phyloP scores from a whole-genome alignment of 2,797 vertebrate genomes.

The Pampus argenteus region DNA sequence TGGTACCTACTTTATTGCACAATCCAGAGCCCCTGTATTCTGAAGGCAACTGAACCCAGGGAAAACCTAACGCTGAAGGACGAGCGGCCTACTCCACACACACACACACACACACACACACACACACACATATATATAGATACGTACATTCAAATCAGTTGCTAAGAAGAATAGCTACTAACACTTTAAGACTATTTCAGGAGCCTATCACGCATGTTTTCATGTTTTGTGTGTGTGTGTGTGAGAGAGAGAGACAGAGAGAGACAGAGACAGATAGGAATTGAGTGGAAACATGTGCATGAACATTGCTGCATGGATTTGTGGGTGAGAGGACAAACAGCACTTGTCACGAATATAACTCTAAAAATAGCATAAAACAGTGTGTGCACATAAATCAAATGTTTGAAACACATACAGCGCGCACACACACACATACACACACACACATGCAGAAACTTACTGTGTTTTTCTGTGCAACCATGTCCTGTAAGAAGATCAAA shows the following conservation, averaged over 20 bases:
- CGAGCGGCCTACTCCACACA: constrained; percentile 82
- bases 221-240: background rate
- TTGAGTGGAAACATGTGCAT: background rate
- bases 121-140: constrained; percentile 43
- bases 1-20: constrained; percentile 88
- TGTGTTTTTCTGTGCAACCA: constrained; percentile 95
- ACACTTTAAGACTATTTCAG: constrained; percentile 1
- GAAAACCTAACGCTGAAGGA: constrained; percentile 82
- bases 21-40: constrained; percentile 88
- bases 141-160: constrained; percentile 20
- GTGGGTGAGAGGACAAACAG: background rate
- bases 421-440: constrained; percentile 19
- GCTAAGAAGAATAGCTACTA: constrained; percentile 8
- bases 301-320: constrained; percentile 30
- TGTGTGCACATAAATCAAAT: constrained; percentile 43
- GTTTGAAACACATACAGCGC: constrained; percentile 32
- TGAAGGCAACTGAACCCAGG: constrained; percentile 88
- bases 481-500: constrained; percentile 85
- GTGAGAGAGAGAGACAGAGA: background rate
- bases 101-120: constrained; percentile 64
- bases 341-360: constrained; percentile 40
- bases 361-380: constrained; percentile 54
- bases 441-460: constrained; percentile 87
- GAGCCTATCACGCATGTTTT: background rate
- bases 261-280: constrained; percentile 1